These are phyloP conservation scores for Tillus elongatus DNA, from an alignment of 2,888 invertebrate species.

Conservation along the genomic window DNA sequence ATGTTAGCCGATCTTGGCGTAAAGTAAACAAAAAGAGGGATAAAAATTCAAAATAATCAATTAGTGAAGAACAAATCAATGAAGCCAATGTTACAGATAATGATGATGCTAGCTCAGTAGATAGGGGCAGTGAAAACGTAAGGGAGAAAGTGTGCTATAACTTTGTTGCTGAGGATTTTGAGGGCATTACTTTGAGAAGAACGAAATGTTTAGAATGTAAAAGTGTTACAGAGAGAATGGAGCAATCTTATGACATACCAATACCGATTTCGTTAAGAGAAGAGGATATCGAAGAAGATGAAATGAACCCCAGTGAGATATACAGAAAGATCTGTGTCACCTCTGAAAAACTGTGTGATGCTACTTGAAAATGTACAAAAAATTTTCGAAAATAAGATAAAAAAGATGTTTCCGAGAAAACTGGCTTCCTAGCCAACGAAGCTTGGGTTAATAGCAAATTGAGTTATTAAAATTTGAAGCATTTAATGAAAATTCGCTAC, in stretches of 20 bases:
- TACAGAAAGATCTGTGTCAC: constrained; percentile 68
- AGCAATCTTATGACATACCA: constrained; percentile 82
- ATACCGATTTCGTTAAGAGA: constrained; percentile 62
- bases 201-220: constrained; percentile 88
- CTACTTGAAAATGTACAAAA: too few relatives aligned
- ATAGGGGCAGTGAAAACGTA: constrained; percentile 27
- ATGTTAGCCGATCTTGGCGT: constrained; percentile 35
- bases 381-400: too few relatives aligned
- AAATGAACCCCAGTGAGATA: constrained; percentile 49
- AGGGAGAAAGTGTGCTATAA: constrained; percentile 49
- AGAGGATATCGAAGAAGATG: constrained; percentile 41
- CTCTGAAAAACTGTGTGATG: constrained; percentile 73
- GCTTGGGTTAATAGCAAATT: too few relatives aligned
- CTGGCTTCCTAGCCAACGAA: too few relatives aligned
- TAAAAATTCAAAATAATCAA: constrained; percentile 28
- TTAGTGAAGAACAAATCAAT: constrained; percentile 31
- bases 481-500: too few relatives aligned
- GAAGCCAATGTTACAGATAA: constrained; percentile 22
- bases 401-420: too few relatives aligned
- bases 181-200: constrained; percentile 74
- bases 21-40: constrained; percentile 34
- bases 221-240: constrained; percentile 74
- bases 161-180: constrained; percentile 74
- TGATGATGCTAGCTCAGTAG: constrained; percentile 29
- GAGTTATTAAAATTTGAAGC: too few relatives aligned